Evolutionary conservation across 2,113 vertebrate species (phyloP).

Genomic region (Platycercus adscitus): DNA sequence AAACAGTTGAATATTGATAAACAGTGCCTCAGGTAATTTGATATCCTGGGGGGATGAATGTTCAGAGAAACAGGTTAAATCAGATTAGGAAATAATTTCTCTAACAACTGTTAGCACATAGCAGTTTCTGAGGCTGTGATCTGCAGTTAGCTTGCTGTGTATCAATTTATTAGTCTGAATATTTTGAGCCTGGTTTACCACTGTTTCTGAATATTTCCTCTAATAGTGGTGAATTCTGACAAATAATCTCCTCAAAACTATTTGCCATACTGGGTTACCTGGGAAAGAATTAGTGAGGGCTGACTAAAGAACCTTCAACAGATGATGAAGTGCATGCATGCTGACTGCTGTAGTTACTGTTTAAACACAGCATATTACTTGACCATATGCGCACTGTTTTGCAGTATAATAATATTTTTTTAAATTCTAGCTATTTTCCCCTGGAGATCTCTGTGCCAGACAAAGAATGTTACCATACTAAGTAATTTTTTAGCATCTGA

Average conservation of each 20-base stretch:
- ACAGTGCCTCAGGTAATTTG: background rate
- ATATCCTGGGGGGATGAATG: background rate
- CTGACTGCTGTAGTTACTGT: background rate
- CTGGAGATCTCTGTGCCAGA: background rate
- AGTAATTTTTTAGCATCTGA: background rate
- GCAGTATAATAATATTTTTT: background rate
- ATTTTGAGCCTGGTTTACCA: background rate
- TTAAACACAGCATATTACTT: background rate
- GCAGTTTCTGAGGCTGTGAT: background rate
- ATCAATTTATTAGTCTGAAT: background rate
- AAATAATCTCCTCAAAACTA: background rate
- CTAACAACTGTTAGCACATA: background rate
- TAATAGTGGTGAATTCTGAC: background rate
- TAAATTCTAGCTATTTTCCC: background rate
- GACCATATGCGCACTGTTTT: background rate
- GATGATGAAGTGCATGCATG: background rate
- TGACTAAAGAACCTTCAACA: background rate
- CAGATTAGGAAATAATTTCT: background rate
- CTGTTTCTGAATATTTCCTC: background rate
- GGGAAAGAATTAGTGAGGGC: background rate
- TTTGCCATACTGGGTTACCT: background rate
- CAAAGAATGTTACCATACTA: background rate
- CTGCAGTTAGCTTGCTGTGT: background rate
- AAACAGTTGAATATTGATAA: background rate
- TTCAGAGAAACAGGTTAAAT: background rate